Percentiles rank a stretch among this genome's conserved stretches.
phyloP scores from a whole-genome alignment of 2,113 vertebrate genomes.

The Gopherus flavomarginatus region DNA sequence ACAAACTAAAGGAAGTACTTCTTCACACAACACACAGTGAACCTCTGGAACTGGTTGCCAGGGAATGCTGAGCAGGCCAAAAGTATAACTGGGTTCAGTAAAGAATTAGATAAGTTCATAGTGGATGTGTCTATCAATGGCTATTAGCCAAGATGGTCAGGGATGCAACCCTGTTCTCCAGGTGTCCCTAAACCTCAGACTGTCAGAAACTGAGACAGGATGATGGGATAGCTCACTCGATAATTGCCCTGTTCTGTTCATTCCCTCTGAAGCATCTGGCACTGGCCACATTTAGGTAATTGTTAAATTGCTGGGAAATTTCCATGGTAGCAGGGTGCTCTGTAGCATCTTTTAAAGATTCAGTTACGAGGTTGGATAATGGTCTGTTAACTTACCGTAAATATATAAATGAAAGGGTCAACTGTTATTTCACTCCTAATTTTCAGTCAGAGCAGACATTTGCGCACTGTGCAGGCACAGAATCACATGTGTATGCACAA shows the following conservation, averaged over 20 bases:
- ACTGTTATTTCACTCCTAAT: neutral
- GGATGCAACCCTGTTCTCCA: neutral
- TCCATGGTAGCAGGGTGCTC: neutral
- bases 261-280: neutral
- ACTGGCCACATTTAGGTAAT: neutral
- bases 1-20: neutral
- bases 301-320: neutral
- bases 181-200: neutral
- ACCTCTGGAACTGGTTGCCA: neutral
- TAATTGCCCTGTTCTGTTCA: neutral
- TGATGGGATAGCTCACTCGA: neutral
- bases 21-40: neutral
- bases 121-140: neutral
- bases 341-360: neutral
- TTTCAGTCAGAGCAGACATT: neutral
- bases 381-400: neutral
- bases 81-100: neutral
- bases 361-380: neutral
- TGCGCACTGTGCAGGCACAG: neutral
- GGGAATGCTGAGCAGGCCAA: neutral
- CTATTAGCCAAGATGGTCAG: neutral
- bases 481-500: accelerated
- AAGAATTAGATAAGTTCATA: neutral
- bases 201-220: neutral
- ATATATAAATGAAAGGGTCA: neutral